A percentile compares a stretch with the other conserved stretches of the same genome.
phyloP scores from a whole-genome alignment of 2,888 invertebrate genomes.

The Rotaria magnacalcarata region DNA sequence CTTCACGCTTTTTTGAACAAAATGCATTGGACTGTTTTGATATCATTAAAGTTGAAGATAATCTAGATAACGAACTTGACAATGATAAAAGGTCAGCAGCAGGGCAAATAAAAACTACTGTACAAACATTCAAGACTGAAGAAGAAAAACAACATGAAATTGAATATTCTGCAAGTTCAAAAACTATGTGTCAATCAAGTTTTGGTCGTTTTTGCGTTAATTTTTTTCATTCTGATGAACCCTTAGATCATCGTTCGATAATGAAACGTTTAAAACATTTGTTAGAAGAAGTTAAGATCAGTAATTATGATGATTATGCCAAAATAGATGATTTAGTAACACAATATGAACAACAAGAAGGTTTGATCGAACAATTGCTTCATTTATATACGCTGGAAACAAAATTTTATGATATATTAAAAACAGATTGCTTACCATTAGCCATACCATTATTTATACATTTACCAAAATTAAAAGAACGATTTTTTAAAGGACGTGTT shows the following conservation, averaged over 20 bases:
- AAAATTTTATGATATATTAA: not conserved
- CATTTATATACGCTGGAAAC: conserved; percentile 27
- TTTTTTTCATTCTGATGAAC: not conserved
- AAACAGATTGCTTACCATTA: not conserved
- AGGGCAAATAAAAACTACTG: not conserved
- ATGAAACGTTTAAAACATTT: not conserved
- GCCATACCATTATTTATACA: conserved; percentile 1
- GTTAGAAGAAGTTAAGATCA: not conserved
- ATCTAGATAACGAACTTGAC: not conserved
- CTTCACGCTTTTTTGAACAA: not conserved
- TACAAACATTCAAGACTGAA: not conserved
- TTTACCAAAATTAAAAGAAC: conserved; percentile 6
- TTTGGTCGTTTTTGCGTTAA: not conserved
- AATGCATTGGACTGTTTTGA: not conserved
- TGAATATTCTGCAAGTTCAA: conserved; percentile 5
- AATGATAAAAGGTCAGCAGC: not conserved
- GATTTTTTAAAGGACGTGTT: not conserved
- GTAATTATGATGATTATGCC: not conserved
- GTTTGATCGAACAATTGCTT: not conserved
- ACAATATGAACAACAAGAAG: not conserved
- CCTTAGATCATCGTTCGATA: not conserved
- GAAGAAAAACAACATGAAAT: conserved; percentile 13
- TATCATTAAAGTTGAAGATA: not conserved
- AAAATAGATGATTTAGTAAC: not conserved
- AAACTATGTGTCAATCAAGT: conserved; percentile 24